Base-by-base conservation (phyloP, 2,888 invertebrate species). In the Trisateles emortualis region DNA sequence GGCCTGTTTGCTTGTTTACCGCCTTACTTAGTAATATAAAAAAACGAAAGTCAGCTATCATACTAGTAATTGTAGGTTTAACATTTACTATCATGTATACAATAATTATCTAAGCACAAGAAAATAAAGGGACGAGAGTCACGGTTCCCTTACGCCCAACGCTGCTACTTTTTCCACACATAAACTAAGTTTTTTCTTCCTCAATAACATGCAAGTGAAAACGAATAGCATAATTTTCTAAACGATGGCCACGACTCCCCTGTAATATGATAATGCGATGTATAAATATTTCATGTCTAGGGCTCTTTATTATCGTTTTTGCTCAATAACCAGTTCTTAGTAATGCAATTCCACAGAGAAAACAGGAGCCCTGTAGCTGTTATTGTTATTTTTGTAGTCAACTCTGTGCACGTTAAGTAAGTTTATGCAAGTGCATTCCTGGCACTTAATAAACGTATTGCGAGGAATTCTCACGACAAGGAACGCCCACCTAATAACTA, bases 231-330 rank as follows among this genome's bases (percentile, higher is more conserved):
- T 89, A 87, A 90, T 92, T 91, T 90, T 87, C 87, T 87, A 87
- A 87, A 82, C 88, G 83, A 87, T 87, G 84, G 86, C 88, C 90
- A 90, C 88, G 87, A 86, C 85, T 88, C 90, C 83, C 89, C 75
- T 90, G 92, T 92, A 91, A 90, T 92, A 92, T 92, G 91, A 91
- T 92, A 92, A 92, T 92, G 87, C 78, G 78, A 83, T 78, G 83
- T 88, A 91, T 90, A 90, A 89, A 90, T 91, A 88, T 90, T 91
- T 88, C 84, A 90, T 90, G 86, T 84, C 83, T 87, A 83, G 76
- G 79, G 79, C 72, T 79, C 80, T 83, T 85, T 87, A 83, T 79
- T 83, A 84, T 88, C 84, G 84, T 91, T 90, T 92, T 91, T 88
- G 86, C 83, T 70, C 74, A 68, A 77, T 76, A 90, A 90, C 90